Conservation (phyloP, 2,113 vertebrate species). For the Chaetodon trifascialis region DNA sequence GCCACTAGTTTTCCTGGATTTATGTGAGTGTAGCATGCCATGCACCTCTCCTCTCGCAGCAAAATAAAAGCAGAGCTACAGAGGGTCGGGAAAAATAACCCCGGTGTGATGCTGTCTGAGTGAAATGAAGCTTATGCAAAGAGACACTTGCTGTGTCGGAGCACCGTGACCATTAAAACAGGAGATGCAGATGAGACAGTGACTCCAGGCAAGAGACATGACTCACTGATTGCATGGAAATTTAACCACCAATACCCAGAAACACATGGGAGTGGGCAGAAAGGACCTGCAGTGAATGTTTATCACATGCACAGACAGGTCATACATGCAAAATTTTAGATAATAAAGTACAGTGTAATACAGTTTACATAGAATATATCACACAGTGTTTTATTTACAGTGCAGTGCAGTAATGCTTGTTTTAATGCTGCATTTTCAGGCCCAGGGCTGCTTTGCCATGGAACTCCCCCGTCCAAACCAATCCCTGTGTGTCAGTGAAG, state of each 20-base stretch:
- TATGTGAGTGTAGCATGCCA: background rate
- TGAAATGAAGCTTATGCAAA: conserved; percentile 19
- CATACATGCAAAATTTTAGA: background rate
- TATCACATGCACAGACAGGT: background rate
- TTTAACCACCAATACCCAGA: conserved; percentile 8
- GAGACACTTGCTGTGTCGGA: conserved; percentile 4
- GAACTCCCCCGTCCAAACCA: conserved; percentile 87
- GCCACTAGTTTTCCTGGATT: background rate
- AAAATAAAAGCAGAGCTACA: background rate
- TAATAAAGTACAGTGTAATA: background rate
- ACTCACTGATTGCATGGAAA: conserved; percentile 13
- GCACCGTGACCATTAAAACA: background rate
- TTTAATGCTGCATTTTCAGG: conserved; percentile 83
- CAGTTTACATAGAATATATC: background rate
- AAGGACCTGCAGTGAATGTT: background rate
- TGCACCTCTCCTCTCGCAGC: background rate
- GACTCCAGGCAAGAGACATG: conserved; percentile 18
- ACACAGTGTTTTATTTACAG: background rate
- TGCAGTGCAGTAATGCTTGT: conserved; percentile 19
- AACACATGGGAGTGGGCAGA: background rate
- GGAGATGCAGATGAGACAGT: background rate
- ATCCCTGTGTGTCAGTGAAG: conserved; percentile 82
- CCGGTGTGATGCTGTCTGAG: background rate
- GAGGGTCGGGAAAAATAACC: background rate
- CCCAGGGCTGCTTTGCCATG: conserved; percentile 84